Conservation (phyloP, 2,888 invertebrate genomes). For the Mactromeris polynyma region DNA sequence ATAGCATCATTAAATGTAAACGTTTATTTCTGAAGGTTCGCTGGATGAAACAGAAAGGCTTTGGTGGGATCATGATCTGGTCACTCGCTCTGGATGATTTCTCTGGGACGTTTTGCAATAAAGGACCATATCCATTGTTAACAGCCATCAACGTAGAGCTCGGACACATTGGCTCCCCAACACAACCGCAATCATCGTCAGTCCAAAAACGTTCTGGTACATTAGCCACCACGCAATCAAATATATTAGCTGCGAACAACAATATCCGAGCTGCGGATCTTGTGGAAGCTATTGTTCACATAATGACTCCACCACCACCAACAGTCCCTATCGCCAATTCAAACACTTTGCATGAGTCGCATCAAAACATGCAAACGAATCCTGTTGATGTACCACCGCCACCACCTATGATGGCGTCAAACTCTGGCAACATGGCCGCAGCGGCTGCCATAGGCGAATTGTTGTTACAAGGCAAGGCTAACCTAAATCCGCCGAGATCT, state of each 20-base stretch:
- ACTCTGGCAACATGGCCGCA: conserved; percentile 21
- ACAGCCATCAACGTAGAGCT: conserved; percentile 67
- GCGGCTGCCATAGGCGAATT: conserved; percentile 39
- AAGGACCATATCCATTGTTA: conserved; percentile 72
- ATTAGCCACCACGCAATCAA: background rate
- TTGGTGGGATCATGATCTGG: conserved; percentile 76
- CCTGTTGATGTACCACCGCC: background rate
- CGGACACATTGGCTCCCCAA: background rate
- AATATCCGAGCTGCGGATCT: background rate
- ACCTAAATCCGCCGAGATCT: background rate
- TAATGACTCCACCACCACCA: background rate
- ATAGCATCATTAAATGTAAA: background rate
- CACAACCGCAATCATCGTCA: background rate
- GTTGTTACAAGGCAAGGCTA: conserved; percentile 31
- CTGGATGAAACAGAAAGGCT: conserved; percentile 71
- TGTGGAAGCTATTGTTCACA: background rate
- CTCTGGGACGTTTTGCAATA: conserved; percentile 70
- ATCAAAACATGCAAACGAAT: background rate
- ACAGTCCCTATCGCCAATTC: background rate
- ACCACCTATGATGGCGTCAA: conserved; percentile 3
- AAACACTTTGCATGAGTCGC: background rate
- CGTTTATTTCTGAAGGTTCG: conserved; percentile 62
- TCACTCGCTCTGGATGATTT: conserved; percentile 77
- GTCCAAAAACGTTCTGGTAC: background rate
- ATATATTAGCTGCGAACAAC: background rate